Evolutionary conservation across 2,113 vertebrate species (phyloP).

Genomic region (Pao palembangensis): DNA sequence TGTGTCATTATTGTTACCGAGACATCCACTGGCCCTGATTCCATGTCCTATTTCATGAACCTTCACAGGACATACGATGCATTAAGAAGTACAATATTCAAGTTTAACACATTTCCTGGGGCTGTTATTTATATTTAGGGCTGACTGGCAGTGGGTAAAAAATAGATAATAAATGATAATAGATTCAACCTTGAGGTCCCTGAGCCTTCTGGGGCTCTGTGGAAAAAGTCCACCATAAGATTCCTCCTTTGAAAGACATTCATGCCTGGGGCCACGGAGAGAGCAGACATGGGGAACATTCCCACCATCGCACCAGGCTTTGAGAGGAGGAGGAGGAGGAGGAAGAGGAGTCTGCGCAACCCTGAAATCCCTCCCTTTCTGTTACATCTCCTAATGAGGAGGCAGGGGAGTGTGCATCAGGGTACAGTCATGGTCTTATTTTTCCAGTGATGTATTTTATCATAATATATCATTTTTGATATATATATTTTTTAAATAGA

Average conservation of each 20-base stretch:
- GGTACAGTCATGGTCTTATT: not conserved
- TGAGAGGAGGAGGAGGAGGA: conserved; percentile 12
- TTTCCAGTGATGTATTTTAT: too few species aligned
- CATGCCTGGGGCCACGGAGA: conserved; percentile 46
- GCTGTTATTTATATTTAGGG: conserved; percentile 22
- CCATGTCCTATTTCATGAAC: conserved; percentile 18
- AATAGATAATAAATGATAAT: conserved; percentile 40
- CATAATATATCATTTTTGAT: too few species aligned
- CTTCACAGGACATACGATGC: conserved; percentile 2
- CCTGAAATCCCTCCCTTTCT: conserved; percentile 41
- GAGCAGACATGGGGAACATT: conserved; percentile 18
- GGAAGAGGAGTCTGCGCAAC: conserved; percentile 18
- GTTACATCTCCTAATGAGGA: conserved; percentile 50
- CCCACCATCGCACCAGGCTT: conserved; percentile 9
- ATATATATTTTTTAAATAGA: conserved; percentile 4
- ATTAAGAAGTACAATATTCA: conserved; percentile 17
- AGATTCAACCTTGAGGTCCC: conserved; percentile 47
- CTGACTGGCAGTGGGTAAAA: conserved; percentile 12
- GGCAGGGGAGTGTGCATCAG: not conserved
- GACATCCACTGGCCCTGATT: not conserved
- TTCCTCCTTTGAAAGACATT: conserved; percentile 35
- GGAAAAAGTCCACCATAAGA: conserved; percentile 48
- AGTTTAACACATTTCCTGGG: conserved; percentile 38
- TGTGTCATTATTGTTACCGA: conserved; percentile 6
- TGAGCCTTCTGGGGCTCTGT: conserved; percentile 22